These are phyloP conservation scores for Panurus biarmicus DNA, from an alignment of 2,113 vertebrate genomes.

Conservation along the genomic window DNA sequence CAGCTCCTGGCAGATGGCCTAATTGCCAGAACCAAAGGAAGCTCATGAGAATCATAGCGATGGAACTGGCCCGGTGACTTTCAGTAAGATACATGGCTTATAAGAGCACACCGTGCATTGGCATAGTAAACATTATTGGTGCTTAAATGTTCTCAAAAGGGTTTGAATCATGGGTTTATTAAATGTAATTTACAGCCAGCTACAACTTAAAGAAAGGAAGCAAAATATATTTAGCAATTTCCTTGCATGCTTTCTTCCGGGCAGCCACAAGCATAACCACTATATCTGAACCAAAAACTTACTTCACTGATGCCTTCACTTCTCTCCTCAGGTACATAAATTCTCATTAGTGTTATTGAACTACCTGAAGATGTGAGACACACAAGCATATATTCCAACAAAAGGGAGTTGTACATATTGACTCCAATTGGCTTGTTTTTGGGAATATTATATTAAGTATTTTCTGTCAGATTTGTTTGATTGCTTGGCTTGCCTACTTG, in stretches of 20 bases:
- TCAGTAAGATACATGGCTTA: conserved; percentile 50
- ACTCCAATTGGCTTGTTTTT: neutral
- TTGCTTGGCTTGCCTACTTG: conserved; percentile 9
- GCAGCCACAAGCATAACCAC: neutral
- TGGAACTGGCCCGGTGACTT: conserved; percentile 56
- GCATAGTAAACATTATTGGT: conserved; percentile 54
- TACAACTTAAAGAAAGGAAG: conserved; percentile 55
- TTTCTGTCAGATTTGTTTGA: conserved; percentile 17
- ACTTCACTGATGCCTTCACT: conserved; percentile 1
- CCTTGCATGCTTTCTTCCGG: neutral
- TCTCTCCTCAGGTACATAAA: neutral
- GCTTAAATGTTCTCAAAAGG: conserved; percentile 18
- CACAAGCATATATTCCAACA: neutral
- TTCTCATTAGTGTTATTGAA: conserved; percentile 32
- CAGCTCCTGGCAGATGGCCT: conserved; percentile 64
- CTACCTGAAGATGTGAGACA: conserved; percentile 10
- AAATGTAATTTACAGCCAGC: conserved; percentile 51
- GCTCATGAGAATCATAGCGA: conserved; percentile 45
- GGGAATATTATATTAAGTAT: neutral
- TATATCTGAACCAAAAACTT: neutral
- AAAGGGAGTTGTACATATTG: neutral
- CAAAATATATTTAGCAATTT: conserved; percentile 34
- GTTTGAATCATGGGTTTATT: conserved; percentile 50
- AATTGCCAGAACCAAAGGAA: conserved; percentile 61
- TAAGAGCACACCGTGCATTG: conserved; percentile 22